A percentile compares a stretch with the other conserved stretches of the same genome.
These are phyloP conservation scores for Drosophila peninsularis DNA, from an alignment of 2,888 invertebrate genomes.

Conservation along the genomic window DNA sequence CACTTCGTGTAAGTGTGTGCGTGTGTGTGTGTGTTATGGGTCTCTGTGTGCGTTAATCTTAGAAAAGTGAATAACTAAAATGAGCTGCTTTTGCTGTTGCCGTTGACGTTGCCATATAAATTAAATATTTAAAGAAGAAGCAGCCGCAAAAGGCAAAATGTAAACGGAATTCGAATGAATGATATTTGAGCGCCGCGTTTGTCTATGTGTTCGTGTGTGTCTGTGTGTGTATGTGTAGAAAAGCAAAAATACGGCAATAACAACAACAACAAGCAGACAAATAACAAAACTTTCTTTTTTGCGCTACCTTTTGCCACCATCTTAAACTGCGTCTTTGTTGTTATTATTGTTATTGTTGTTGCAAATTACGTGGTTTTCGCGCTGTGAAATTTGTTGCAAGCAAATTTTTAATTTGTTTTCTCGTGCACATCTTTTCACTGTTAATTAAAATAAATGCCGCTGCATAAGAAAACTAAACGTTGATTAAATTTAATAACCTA, in stretches of 20 bases:
- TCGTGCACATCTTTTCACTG: slow-evolving; percentile 59
- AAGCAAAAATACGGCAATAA: slow-evolving; percentile 59
- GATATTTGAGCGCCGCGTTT: slow-evolving; percentile 58
- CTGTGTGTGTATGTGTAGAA: slow-evolving; percentile 54
- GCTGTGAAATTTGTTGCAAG: slow-evolving; percentile 76
- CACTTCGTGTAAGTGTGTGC: slow-evolving; percentile 27
- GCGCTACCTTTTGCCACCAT: slow-evolving; percentile 74
- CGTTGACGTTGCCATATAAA: slow-evolving; percentile 44
- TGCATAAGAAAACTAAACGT: slow-evolving; percentile 36
- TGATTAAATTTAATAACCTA: slow-evolving; percentile 45
- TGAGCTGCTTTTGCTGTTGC: slow-evolving; percentile 44
- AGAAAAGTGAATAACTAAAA: slow-evolving; percentile 82
- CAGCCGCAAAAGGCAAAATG: slow-evolving; percentile 64
- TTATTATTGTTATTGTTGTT: slow-evolving; percentile 40
- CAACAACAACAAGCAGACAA: slow-evolving; percentile 50
- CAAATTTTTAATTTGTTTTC: slow-evolving; percentile 49
- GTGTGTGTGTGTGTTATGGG: slow-evolving; percentile 21
- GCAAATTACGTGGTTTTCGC: slow-evolving; percentile 64
- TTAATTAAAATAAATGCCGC: slow-evolving; percentile 63
- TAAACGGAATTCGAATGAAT: slow-evolving; percentile 62
- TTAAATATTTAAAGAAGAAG: slow-evolving; percentile 47
- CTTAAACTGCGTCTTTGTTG: slow-evolving; percentile 38
- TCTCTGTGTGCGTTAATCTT: slow-evolving; percentile 63
- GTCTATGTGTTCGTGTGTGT: slow-evolving; percentile 35
- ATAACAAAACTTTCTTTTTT: slow-evolving; percentile 74